A percentile compares a stretch with the other conserved stretches of the same genome.
Evolutionary conservation across 1,140 invertebrate species (phyloP).

Genomic region (Drosophila melanogaster): DNA sequence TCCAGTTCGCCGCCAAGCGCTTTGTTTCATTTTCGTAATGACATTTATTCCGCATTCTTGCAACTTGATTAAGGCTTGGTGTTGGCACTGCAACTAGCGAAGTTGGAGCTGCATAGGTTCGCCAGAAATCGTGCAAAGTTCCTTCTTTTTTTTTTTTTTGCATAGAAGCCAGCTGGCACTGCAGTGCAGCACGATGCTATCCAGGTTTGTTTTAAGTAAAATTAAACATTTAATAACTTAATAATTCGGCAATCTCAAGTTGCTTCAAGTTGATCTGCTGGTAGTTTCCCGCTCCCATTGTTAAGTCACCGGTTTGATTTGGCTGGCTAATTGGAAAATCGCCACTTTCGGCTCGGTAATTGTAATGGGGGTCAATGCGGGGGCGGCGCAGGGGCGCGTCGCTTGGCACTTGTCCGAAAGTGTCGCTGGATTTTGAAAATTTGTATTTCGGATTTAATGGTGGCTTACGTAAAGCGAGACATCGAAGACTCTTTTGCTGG

Average conservation of each 20-base stretch:
- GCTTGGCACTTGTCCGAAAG: slow-evolving; percentile 13
- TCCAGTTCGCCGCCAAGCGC: slow-evolving; percentile 1
- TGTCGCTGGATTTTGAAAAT: not conserved
- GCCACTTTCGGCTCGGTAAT: slow-evolving; percentile 2
- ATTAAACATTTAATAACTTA: too few species aligned
- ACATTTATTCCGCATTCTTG: slow-evolving; percentile 83
- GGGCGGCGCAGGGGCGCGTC: slow-evolving; percentile 5
- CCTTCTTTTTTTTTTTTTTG: too few species aligned
- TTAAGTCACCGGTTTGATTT: not conserved
- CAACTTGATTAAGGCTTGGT: slow-evolving; percentile 81
- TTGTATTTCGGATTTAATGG: slow-evolving; percentile 14
- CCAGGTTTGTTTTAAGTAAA: too few species aligned
- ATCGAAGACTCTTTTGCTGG: slow-evolving; percentile 13
- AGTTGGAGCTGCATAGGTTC: slow-evolving; percentile 33
- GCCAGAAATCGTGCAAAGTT: slow-evolving; percentile 11
- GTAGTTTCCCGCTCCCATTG: not conserved
- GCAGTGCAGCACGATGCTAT: too few species aligned
- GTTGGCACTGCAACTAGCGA: slow-evolving; percentile 18
- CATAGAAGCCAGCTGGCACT: too few species aligned
- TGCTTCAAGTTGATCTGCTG: not conserved
- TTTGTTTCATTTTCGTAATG: slow-evolving; percentile 48
- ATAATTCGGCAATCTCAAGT: too few species aligned
- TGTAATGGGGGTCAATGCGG: not conserved
- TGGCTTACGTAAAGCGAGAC: slow-evolving; percentile 21
- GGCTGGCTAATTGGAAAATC: slow-evolving; percentile 5